Percentiles rank a stretch among this genome's conserved stretches.
phyloP scores from a whole-genome alignment of 2,888 invertebrate genomes.

The Ormyrus nitidulus region DNA sequence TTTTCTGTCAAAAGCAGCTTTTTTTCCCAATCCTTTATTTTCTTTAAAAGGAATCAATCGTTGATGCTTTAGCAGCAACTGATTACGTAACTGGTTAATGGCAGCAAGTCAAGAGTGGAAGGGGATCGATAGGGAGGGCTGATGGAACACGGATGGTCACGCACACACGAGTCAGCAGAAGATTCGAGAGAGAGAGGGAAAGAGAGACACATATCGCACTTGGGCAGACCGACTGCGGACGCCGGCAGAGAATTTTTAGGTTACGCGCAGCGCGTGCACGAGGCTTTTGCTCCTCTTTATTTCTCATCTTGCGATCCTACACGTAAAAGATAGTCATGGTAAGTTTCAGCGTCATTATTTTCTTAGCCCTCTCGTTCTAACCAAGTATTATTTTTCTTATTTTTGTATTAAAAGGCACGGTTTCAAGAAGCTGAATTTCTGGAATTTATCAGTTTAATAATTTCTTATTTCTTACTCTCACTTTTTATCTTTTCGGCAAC shows the following conservation, averaged over 20 bases:
- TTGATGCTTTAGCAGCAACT: not conserved
- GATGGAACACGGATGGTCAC: not conserved
- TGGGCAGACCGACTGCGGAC: conserved; percentile 47
- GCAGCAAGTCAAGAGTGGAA: not conserved
- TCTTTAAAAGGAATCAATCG: no score
- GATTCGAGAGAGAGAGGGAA: conserved; percentile 35
- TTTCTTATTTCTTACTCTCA: no score
- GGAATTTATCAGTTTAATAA: no score
- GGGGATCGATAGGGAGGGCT: not conserved
- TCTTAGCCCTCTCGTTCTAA: no score
- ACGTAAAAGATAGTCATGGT: conserved; percentile 39
- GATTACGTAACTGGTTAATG: conserved; percentile 9
- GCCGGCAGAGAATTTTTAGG: conserved; percentile 43
- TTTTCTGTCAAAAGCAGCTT: no score
- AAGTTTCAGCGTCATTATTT: not conserved
- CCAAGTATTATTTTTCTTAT: no score
- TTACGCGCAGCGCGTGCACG: conserved; percentile 38
- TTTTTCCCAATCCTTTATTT: no score
- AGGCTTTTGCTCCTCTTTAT: conserved; percentile 30
- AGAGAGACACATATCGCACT: not conserved
- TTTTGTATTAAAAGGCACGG: no score
- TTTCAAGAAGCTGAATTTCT: no score
- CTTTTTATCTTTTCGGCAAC: no score
- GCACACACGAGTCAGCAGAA: conserved; percentile 15
- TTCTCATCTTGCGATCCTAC: conserved; percentile 7